Evolutionary conservation across 2,888 invertebrate genomes (phyloP).

Genomic region (Trichogramma dendrolimi): DNA sequence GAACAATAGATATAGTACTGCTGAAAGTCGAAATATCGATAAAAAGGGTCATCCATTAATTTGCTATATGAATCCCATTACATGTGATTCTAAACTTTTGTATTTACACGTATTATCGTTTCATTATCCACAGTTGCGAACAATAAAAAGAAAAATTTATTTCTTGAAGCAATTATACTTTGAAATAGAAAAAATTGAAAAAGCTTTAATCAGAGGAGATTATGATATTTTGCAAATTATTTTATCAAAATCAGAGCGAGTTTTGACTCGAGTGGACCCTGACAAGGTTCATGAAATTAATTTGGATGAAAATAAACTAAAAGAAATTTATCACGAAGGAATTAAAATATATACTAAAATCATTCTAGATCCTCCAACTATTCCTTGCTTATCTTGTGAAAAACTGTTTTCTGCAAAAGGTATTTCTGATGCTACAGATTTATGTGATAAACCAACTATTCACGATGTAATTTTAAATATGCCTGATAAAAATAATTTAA

Average conservation of each 20-base stretch:
- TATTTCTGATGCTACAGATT: background rate
- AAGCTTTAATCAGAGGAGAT: background rate
- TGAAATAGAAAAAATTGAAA: background rate
- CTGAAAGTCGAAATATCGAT: background rate
- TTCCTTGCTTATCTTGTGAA: conserved; percentile 5
- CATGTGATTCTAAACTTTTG: conserved; percentile 2
- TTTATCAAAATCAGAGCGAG: background rate
- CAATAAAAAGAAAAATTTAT: conserved; percentile 5
- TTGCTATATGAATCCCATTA: background rate
- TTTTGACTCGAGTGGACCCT: background rate
- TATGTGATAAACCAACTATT: too few relatives aligned
- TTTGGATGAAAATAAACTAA: conserved; percentile 6
- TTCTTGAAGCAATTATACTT: background rate
- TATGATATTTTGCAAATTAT: conserved; percentile 1
- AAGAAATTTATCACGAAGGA: conserved; percentile 1
- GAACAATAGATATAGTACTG: conserved; percentile 4
- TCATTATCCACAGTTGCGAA: background rate
- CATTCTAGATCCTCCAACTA: background rate
- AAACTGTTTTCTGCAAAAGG: background rate
- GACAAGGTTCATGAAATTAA: background rate
- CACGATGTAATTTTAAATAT: too few relatives aligned
- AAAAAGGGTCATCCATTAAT: conserved; percentile 9
- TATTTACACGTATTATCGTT: conserved; percentile 2
- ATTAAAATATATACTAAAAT: conserved; percentile 18
- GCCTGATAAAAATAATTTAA: background rate